phyloP scores from a whole-genome alignment of 1,140 invertebrate genomes.

The Drosophila bipectinata region DNA sequence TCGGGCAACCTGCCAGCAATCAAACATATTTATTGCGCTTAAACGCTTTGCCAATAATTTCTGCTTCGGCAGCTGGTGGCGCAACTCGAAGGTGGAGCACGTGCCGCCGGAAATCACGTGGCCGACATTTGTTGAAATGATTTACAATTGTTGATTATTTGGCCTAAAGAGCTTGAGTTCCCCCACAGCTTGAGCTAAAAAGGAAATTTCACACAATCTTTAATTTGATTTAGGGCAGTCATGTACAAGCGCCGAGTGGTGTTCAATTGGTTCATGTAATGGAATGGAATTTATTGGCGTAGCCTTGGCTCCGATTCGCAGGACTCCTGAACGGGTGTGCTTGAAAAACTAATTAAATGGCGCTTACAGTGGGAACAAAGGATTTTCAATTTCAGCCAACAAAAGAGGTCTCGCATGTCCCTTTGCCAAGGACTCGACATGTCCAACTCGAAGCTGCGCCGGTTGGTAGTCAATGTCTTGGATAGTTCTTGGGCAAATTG shows the following conservation, averaged over 20 bases:
- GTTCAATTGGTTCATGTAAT: neutral
- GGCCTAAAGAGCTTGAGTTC: constrained; percentile 38
- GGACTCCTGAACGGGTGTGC: constrained; percentile 2
- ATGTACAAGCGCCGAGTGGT: neutral
- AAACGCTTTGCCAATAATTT: constrained; percentile 80
- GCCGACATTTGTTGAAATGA: constrained; percentile 72
- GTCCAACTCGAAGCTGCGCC: neutral
- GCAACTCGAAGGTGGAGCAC: constrained; percentile 47
- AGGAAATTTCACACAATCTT: constrained; percentile 14
- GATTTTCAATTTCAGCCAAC: constrained; percentile 33
- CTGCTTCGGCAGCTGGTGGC: constrained; percentile 56
- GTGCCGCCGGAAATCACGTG: constrained; percentile 75
- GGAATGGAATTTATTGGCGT: constrained; percentile 12
- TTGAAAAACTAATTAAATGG: constrained; percentile 59
- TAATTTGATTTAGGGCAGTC: constrained; percentile 20
- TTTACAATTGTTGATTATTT: constrained; percentile 71
- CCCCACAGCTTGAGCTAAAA: neutral
- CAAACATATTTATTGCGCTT: constrained; percentile 78
- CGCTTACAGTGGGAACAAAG: constrained; percentile 32
- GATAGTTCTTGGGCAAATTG: neutral
- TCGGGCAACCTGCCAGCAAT: constrained; percentile 70
- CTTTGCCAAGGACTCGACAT: neutral
- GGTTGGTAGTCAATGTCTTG: constrained; percentile 22
- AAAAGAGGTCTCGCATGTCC: constrained; percentile 23
- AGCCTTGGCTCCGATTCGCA: constrained; percentile 16